Evolutionary conservation across 2,797 vertebrate genomes (phyloP).

Genomic region (Leptatherina wallacei): DNA sequence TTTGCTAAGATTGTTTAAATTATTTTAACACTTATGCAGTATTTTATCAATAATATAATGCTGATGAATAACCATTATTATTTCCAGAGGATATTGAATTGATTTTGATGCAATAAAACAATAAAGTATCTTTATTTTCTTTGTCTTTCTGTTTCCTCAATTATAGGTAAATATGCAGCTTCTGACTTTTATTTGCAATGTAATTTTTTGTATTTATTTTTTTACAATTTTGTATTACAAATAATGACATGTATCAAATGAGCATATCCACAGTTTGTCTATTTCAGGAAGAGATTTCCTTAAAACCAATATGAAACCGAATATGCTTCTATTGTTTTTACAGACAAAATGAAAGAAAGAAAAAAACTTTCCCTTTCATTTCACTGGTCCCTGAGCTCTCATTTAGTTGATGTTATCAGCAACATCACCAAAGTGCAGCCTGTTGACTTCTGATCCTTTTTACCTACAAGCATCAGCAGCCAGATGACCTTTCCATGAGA

Average conservation of each 20-base stretch:
- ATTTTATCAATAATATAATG: not conserved
- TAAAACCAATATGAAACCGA: not conserved
- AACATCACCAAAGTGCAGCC: conserved; percentile 12
- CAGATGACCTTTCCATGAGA: conserved; percentile 21
- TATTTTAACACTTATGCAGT: not conserved
- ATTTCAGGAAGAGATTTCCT: not conserved
- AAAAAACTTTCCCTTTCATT: not conserved
- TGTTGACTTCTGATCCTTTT: not conserved
- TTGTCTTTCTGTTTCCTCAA: not conserved
- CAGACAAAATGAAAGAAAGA: not conserved
- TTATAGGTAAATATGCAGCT: not conserved
- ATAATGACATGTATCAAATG: not conserved
- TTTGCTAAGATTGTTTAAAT: not conserved
- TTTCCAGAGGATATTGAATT: not conserved
- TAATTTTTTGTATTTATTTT: not conserved
- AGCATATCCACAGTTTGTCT: not conserved
- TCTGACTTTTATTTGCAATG: not conserved
- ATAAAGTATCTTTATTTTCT: not conserved
- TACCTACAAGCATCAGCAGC: not conserved
- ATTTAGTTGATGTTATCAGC: conserved; percentile 5
- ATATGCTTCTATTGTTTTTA: not conserved
- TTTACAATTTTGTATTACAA: not conserved
- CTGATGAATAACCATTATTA: not conserved
- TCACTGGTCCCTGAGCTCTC: not conserved
- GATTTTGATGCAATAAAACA: not conserved